phyloP scores from a whole-genome alignment of 2,797 vertebrate species.

The Pteropus rufus region DNA sequence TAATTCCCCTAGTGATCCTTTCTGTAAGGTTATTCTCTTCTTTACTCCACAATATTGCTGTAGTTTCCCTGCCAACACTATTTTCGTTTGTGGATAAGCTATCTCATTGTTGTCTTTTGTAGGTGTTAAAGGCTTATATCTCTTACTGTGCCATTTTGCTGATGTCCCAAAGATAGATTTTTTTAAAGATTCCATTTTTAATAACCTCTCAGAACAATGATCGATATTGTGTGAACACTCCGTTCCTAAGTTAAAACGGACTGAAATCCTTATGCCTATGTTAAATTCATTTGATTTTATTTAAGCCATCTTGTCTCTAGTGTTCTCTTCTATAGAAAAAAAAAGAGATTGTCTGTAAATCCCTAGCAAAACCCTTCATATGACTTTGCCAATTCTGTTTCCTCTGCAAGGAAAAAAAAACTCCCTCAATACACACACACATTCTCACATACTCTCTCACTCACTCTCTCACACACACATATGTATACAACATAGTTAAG shows the following conservation, averaged over 20 bases:
- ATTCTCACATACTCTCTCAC: neutral
- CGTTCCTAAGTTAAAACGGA: neutral
- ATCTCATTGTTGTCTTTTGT: neutral
- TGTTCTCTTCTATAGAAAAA: neutral
- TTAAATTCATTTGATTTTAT: constrained; percentile 25
- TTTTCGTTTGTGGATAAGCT: neutral
- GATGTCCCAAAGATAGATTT: neutral
- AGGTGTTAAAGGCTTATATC: neutral
- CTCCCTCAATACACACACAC: neutral
- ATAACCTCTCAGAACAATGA: neutral
- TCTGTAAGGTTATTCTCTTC: neutral
- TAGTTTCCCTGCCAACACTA: neutral
- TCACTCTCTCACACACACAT: neutral
- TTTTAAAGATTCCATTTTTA: neutral
- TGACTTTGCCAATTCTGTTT: neutral
- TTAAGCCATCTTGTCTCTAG: neutral
- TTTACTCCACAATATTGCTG: neutral
- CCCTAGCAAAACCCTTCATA: neutral
- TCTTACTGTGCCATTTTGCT: neutral
- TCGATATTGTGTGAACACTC: neutral
- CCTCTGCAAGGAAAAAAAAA: neutral
- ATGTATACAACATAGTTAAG: neutral
- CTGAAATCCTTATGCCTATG: neutral
- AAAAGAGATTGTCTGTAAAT: neutral
- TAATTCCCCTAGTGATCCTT: neutral